Base-by-base conservation (phyloP, 2,797 vertebrate species). In the Pangasius sanitwongsei region DNA sequence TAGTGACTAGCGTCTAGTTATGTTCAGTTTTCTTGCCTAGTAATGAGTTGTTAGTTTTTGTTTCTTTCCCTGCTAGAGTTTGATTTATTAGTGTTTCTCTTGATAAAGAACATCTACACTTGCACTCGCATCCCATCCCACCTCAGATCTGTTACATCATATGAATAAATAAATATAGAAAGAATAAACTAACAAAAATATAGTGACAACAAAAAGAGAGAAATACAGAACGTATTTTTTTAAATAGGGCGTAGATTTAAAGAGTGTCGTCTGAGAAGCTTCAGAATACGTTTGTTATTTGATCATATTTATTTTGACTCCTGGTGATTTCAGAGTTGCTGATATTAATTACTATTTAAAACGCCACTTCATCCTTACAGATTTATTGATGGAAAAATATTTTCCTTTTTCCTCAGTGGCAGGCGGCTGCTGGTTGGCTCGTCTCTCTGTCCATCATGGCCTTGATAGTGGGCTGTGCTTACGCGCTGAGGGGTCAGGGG, bases 391-490 rank as follows among this genome's bases (percentile, higher is more conserved):
- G 72, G 25, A 15, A 3, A 84, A 44, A 37, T 83, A 15, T 44
- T n/a, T 4, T 5, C 4, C 4, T 23, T 44, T 28, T 20, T n/a
- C 53, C 41, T 80, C 89, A 97, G 97, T 94, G 92, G 91, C 97
- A 96, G 92, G 97, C 94, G 48, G 90, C 91, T 28, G 69, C 95
- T 1, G 97, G 97, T 20, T 98, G 97, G 97, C 81, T 94, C 5
- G 94, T 92, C 72, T 96, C 95, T 63, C 90, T 97, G 87, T 92
- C 92, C 0, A 6, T 95, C 55, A 95, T 97, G 95, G 93, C 95
- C 0, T 37, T 61, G 1, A 85, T 97, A 70, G 93, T 97, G 0
- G 93, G 95, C 31, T 65, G 96, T 92, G 94, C 97, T 0, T 97
- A 97, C 44, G 0, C 87, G 2, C 91, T 97, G 77, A 95, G 94